These are phyloP conservation scores for Pseudeuparius sepicola DNA, from an alignment of 2,888 invertebrate species.

Conservation along the genomic window DNA sequence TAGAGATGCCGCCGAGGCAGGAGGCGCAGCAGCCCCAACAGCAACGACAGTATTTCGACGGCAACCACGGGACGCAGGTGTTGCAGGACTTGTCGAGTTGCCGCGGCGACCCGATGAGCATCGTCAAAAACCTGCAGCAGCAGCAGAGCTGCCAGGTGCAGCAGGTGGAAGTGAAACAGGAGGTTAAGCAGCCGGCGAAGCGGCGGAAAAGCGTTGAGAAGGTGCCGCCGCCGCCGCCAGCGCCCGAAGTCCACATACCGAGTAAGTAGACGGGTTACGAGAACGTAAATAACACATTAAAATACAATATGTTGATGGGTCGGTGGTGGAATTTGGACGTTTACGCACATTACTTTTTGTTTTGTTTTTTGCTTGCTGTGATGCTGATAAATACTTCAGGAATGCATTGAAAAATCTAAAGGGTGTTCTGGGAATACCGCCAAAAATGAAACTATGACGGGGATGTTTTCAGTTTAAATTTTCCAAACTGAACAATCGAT, in stretches of 20 bases:
- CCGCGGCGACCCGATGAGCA: constrained; percentile 65
- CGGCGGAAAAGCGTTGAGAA: constrained; percentile 55
- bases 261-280: constrained; percentile 23
- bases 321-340: no score
- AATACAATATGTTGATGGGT: no score
- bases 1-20: constrained; percentile 31
- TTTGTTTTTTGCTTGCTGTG: no score
- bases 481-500: no score
- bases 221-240: constrained; percentile 42
- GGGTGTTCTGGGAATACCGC: no score
- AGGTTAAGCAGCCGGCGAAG: constrained; percentile 35
- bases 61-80: constrained; percentile 46
- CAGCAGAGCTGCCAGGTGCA: constrained; percentile 33
- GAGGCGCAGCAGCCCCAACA: constrained; percentile 51
- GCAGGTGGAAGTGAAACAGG: constrained; percentile 35
- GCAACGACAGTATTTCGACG: constrained; percentile 56
- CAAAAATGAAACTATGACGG: no score
- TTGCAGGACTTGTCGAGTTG: constrained; percentile 65
- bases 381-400: no score
- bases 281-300: no score
- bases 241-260: constrained; percentile 22
- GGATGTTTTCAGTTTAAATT: no score
- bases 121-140: constrained; percentile 55
- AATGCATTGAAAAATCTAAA: no score
- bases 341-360: no score